Percentiles rank a stretch among this genome's conserved stretches.
Conservation (phyloP, 2,797 vertebrate species). For the Balearica regulorum region DNA sequence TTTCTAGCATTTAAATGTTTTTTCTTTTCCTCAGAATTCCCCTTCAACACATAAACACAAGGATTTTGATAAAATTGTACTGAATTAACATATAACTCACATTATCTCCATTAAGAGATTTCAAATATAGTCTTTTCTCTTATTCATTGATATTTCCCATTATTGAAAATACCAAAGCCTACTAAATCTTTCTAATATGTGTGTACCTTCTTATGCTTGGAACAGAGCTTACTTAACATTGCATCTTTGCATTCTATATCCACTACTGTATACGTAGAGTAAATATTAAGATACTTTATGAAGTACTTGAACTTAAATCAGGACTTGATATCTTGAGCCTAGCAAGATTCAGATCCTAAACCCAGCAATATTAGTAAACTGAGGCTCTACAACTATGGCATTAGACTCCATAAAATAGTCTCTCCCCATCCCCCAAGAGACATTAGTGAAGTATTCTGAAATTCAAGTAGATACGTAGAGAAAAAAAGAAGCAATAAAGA, state of each 20-base stretch:
- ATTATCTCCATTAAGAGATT: background rate
- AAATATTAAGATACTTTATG: background rate
- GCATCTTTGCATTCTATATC: background rate
- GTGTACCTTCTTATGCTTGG: background rate
- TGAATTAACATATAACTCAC: background rate
- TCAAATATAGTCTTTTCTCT: background rate
- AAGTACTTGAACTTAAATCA: background rate
- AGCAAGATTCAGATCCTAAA: background rate
- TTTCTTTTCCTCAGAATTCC: background rate
- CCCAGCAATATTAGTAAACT: background rate
- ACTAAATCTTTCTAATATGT: background rate
- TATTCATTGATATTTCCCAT: background rate
- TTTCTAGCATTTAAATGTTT: background rate
- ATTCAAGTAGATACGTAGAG: background rate
- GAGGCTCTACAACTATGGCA: background rate
- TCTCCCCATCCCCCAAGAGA: background rate
- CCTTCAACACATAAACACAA: background rate
- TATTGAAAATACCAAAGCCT: background rate
- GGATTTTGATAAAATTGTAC: background rate
- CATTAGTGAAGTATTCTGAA: background rate
- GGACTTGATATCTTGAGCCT: background rate
- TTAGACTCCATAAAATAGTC: background rate
- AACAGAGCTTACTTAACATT: background rate
- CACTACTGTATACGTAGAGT: background rate
- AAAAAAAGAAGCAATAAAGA: background rate